Evolutionary conservation across 2,113 vertebrate species (phyloP).

Genomic region (Ammospiza nelsoni): DNA sequence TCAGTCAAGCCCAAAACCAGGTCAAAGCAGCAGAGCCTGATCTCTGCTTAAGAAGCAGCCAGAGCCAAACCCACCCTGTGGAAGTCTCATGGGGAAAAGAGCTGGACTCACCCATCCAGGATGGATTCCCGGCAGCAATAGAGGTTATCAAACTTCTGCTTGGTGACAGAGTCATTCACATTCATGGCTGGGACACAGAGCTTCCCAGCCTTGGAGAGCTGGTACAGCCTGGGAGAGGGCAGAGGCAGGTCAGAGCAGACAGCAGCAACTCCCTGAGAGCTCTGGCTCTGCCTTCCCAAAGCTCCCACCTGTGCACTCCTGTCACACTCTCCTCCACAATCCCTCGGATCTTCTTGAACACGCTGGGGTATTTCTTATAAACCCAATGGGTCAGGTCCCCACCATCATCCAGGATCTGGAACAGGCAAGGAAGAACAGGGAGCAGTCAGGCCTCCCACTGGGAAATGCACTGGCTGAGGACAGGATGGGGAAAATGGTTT

Average conservation of each 20-base stretch:
- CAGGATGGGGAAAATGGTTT: background rate
- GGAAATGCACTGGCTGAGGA: background rate
- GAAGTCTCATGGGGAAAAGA: background rate
- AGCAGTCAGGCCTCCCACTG: conserved; percentile 53
- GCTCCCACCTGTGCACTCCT: conserved; percentile 91
- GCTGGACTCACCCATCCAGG: conserved; percentile 89
- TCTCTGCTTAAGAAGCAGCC: background rate
- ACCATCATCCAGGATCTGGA: conserved; percentile 95
- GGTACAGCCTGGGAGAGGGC: conserved; percentile 86
- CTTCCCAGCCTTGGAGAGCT: conserved; percentile 97
- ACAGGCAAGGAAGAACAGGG: conserved; percentile 58
- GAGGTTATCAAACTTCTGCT: conserved; percentile 99
- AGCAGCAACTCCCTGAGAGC: background rate
- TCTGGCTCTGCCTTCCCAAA: background rate
- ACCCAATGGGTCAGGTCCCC: conserved; percentile 99
- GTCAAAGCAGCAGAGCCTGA: background rate
- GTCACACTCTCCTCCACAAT: conserved; percentile 99
- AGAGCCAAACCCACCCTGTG: rapidly evolving
- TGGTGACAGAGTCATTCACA: conserved; percentile 97
- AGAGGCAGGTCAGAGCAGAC: conserved; percentile 25
- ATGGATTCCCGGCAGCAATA: conserved; percentile 99
- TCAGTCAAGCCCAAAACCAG: background rate
- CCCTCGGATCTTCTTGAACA: conserved; percentile 96
- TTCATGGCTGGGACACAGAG: conserved; percentile 98
- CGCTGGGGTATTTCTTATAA: conserved; percentile 96